Base-by-base conservation (phyloP, 2,113 vertebrate genomes). In the Ivindomyrus marchei region DNA sequence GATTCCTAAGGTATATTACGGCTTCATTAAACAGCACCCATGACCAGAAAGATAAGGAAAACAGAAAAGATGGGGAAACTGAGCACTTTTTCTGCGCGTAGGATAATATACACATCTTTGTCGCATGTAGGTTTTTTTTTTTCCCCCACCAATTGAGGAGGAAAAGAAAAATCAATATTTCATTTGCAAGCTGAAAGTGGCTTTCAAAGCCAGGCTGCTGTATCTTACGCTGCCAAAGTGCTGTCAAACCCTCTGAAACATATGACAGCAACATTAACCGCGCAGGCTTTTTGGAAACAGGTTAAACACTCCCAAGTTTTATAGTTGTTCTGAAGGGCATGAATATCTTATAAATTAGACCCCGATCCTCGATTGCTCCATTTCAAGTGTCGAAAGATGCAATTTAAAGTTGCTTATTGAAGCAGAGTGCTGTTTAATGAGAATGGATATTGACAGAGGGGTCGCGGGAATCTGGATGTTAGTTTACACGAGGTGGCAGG, bases 351-450 rank as follows among this genome's bases (percentile, higher is more conserved):
- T 89, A 89, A 91, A 91, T 80, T 80, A 77, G 70, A 87, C 85
- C 49, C 66, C 19, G 47, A 13, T 46, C 85, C 27, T 56, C 66
- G 52, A 45, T 80, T 80, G 89, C 85, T 53, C 66, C 85, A 80
- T 70, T 87, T 58, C 50, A 90, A 85, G 85, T 88, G 89, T 90
- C 87, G 89, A 90, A 90, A 62, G 88, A 84, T 52, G 50, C 36
- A 85, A 88, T 93, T 93, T 91, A 91, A 77, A 89, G 89, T 86
- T 39, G 52, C 93, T 92, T 88, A 91, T 87, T 84, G 91, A 91
- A 87, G 90, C 90, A 89, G 90, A 93, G 88, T 91, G 90, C 85
- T 90, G 92, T 92, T 93, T 93, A 92, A 93, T 94, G 91, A 88
- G 89, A 90, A 93, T 90, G 74, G 80, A 85, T 89, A 89, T 91